A percentile compares a stretch with the other conserved stretches of the same genome.
phyloP scores from a whole-genome alignment of 2,888 invertebrate genomes.

The Anodontia alba region DNA sequence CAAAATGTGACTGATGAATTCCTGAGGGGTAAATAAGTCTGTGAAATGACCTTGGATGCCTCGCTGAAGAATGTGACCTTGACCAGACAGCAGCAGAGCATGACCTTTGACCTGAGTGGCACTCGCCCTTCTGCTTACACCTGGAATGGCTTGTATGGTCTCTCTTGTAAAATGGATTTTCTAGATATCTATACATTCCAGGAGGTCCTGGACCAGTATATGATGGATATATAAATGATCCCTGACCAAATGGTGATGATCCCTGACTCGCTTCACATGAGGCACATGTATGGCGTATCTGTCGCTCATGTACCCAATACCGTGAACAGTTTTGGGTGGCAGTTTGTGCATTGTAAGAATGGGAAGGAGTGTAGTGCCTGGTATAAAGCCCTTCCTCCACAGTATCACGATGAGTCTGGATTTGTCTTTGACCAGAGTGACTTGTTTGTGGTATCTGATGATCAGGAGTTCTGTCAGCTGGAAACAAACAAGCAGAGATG shows the following conservation, averaged over 20 bases:
- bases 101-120: not conserved
- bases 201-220: constrained; percentile 17
- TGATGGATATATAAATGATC: constrained; percentile 12
- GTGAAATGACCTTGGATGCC: not conserved
- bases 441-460: constrained; percentile 1
- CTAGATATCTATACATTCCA: not conserved
- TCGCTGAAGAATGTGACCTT: constrained; percentile 4
- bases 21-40: constrained; percentile 9
- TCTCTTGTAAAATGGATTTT: not conserved
- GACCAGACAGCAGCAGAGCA: not conserved
- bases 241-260: constrained; percentile 50
- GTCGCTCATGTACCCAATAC: not conserved
- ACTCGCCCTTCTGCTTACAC: not conserved
- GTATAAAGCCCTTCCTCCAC: not conserved
- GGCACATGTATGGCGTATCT: constrained; percentile 59
- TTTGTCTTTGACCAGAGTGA: not conserved
- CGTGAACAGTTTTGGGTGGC: not conserved
- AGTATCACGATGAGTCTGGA: not conserved
- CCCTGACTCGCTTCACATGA: constrained; percentile 72
- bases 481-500: too few relatives aligned
- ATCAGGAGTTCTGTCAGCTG: not conserved
- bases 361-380: not conserved
- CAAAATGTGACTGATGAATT: constrained; percentile 2
- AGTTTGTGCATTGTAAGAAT: not conserved
- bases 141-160: not conserved